Percentiles rank a stretch among this genome's conserved stretches.
Conservation (phyloP, 2,113 vertebrate genomes). For the Panthera uncia region DNA sequence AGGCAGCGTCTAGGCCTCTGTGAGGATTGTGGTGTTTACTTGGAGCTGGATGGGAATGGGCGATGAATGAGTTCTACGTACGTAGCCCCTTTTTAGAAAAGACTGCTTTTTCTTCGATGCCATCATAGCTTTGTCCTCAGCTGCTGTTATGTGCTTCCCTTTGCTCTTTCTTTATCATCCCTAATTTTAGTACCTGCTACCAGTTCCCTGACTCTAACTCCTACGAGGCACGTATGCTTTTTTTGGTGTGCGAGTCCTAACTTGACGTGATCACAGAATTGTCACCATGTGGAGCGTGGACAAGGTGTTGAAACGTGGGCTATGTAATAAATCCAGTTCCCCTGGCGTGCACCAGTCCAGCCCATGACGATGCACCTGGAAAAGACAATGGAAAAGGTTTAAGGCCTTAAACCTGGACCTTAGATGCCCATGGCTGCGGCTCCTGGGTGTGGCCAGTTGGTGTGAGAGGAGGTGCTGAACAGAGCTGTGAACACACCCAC, state of each 20-base stretch:
- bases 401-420: neutral
- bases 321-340: neutral
- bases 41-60: neutral
- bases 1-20: neutral
- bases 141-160: neutral
- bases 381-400: neutral
- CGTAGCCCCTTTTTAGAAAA: neutral
- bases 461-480: neutral
- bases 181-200: neutral
- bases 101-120: neutral
- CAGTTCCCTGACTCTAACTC: neutral
- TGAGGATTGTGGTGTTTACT: neutral
- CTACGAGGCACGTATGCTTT: neutral
- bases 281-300: neutral
- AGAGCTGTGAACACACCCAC: rapidly evolving
- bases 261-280: neutral
- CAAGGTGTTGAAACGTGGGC: neutral
- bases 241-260: neutral
- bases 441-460: neutral
- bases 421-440: neutral
- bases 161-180: neutral
- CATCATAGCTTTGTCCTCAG: neutral
- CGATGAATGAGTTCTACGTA: neutral
- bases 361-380: neutral
- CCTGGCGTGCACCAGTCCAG: neutral